Evolutionary conservation across 2,797 vertebrate species (phyloP), one percentile per base, ranked within the genome.

Genomic region (Hybognathus amarus): DNA sequence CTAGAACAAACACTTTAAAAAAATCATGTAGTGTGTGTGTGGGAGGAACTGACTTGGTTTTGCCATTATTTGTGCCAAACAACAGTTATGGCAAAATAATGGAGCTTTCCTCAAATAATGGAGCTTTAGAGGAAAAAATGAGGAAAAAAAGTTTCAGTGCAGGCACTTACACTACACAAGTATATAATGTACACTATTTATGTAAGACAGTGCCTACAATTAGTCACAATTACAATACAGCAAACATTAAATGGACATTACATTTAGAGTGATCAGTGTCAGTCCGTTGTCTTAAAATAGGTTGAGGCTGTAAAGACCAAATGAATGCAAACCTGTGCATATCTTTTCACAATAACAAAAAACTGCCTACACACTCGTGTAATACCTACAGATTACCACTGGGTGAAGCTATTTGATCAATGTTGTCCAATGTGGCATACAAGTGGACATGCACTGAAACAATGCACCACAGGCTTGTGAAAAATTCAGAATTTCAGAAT

Each of bases 1-100:
- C 47, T 66, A 52, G 83, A 85, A 83, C 80, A 85, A 50, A 70
- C 73, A 73, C 4, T 50, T 88, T 83, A 86, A 88, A 88, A n/a
- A 80, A 85, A 85, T 73, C 54, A 87, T 88, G 83, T 80, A 68
- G 61, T 73, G 54, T 59, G 54, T 56, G 64, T 56, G 83, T 80
- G 54, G 54, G 22, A 56, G 27, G 27, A 54, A 30, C 52, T 56
- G 74, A 38, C 85, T 87, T 82, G 79, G 83, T 84, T 84, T 76
- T 79, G 70, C 61, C 54, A 76, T 78, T 79, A 76, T 73, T 83
- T 69, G 54, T 61, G 47, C 81, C 42, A 71, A 77, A 77, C 67
- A 81, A 80, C 86, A 86, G n/a, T n/a, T n/a, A n/a, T n/a, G n/a
- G n/a, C n/a, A n/a, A n/a, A n/a, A n/a, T n/a, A n/a, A n/a, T n/a